These are phyloP conservation scores for Gryllus longicercus DNA, from an alignment of 2,888 invertebrate species.

Conservation along the genomic window DNA sequence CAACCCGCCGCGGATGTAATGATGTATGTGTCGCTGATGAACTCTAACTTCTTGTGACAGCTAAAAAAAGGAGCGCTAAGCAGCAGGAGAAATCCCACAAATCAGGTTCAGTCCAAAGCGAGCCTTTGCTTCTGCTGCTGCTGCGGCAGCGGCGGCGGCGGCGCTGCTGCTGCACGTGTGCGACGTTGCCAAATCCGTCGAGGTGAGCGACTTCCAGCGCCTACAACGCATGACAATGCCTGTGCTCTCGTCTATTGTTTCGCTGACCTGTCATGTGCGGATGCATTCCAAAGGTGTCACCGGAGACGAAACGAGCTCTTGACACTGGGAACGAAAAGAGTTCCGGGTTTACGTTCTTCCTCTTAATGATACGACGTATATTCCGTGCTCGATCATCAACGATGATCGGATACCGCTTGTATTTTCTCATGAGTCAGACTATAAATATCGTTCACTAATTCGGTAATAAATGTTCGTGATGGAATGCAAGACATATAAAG, in stretches of 20 bases:
- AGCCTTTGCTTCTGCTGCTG: not conserved
- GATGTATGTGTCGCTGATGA: constrained; percentile 8
- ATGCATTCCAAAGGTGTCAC: not conserved
- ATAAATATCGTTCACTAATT: too few species aligned
- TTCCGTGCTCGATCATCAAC: too few species aligned
- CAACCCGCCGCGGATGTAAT: not conserved
- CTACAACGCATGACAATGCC: not conserved
- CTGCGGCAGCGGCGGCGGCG: not conserved
- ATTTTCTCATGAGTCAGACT: too few species aligned
- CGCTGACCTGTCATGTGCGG: not conserved
- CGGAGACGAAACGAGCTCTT: not conserved
- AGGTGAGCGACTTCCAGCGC: not conserved
- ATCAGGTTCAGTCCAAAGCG: not conserved
- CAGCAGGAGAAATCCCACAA: constrained; percentile 5
- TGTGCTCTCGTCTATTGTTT: not conserved
- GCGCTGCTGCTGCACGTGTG: not conserved
- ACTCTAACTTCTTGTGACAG: constrained; percentile 11
- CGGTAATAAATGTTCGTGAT: too few species aligned
- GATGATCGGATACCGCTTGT: too few species aligned
- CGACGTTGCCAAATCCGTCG: constrained; percentile 6
- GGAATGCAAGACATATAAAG: too few species aligned
- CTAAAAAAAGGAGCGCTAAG: constrained; percentile 6
- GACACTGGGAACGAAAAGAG: not conserved
- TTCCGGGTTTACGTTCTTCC: not conserved
- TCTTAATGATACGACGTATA: too few species aligned